A percentile compares a stretch with the other conserved stretches of the same genome.
phyloP scores from a whole-genome alignment of 2,797 vertebrate species.

The Gallinago stenura region DNA sequence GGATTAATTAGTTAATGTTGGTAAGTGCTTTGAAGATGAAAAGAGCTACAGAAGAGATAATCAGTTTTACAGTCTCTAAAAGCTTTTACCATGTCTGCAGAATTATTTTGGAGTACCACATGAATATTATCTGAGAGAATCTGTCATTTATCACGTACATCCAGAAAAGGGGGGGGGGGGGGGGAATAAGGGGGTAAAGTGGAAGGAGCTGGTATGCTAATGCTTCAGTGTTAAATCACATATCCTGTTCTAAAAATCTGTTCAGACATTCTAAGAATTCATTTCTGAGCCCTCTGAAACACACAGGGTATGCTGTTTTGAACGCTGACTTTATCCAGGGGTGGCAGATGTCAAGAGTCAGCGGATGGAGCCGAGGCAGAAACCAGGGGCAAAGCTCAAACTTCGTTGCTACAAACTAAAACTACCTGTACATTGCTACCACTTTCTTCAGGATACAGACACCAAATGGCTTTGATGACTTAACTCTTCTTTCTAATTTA shows the following conservation, averaged over 20 bases:
- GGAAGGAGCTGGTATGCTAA: not conserved
- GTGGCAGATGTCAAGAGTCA: not conserved
- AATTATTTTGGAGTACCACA: slow-evolving; percentile 63
- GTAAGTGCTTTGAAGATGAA: slow-evolving; percentile 77
- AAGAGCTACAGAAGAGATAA: slow-evolving; percentile 73
- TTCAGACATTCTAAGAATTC: not conserved
- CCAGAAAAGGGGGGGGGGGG: not conserved
- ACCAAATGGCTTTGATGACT: not conserved
- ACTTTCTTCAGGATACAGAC: not conserved
- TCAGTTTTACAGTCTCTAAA: slow-evolving; percentile 77
- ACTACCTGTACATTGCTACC: not conserved
- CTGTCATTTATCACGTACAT: slow-evolving; percentile 41
- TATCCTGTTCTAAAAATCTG: not conserved
- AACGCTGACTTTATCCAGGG: not conserved
- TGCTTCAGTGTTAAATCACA: not conserved
- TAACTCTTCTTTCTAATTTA: not conserved
- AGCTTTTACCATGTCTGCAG: slow-evolving; percentile 67
- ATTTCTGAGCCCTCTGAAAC: not conserved
- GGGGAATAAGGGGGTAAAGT: not conserved
- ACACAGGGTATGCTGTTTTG: not conserved
- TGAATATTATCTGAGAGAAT: slow-evolving; percentile 50
- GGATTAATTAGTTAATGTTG: slow-evolving; percentile 77
- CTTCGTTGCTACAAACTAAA: not conserved
- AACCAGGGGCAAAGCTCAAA: not conserved
- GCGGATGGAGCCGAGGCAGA: not conserved